Evolutionary conservation across 2,888 invertebrate genomes (phyloP).

Genomic region (Platypus cylindrus): DNA sequence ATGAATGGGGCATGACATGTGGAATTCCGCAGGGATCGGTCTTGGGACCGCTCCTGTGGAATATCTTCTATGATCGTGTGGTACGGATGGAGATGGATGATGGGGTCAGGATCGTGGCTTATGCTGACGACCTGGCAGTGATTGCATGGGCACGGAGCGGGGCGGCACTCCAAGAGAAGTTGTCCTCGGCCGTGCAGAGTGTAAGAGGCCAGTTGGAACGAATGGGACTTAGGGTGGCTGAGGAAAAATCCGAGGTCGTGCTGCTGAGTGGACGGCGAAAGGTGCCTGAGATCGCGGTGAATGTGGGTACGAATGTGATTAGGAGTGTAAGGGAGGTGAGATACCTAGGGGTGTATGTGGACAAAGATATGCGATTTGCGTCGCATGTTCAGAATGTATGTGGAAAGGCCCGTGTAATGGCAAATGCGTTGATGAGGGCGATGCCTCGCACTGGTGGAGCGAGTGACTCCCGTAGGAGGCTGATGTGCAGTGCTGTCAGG

Average conservation of each 20-base stretch:
- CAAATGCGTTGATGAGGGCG: background rate
- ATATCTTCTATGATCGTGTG: too few species aligned
- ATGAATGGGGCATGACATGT: background rate
- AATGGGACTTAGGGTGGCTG: slow-evolving; percentile 4
- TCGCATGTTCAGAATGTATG: slow-evolving; percentile 3
- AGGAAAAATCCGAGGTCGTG: slow-evolving; percentile 7
- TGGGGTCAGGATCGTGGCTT: slow-evolving; percentile 4
- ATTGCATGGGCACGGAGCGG: slow-evolving; percentile 2
- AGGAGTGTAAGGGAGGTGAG: background rate
- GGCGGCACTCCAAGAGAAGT: slow-evolving; percentile 2
- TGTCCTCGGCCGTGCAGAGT: slow-evolving; percentile 4
- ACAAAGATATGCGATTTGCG: slow-evolving; percentile 3
- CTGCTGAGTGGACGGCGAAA: slow-evolving; percentile 2
- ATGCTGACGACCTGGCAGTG: slow-evolving; percentile 12
- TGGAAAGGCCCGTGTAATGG: slow-evolving; percentile 4
- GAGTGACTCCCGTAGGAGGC: slow-evolving; percentile 2
- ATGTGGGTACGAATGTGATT: too few species aligned
- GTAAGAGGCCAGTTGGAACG: slow-evolving; percentile 7
- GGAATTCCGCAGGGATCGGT: slow-evolving; percentile 4
- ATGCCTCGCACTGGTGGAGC: slow-evolving; percentile 8
- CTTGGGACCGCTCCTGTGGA: slow-evolving; percentile 1
- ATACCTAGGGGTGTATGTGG: slow-evolving; percentile 8
- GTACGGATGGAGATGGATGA: slow-evolving; percentile 2
- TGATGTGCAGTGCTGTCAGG: slow-evolving; percentile 2
- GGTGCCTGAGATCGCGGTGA: too few species aligned